phyloP scores from a whole-genome alignment of 2,888 invertebrate genomes.

The Thyatira batis region DNA sequence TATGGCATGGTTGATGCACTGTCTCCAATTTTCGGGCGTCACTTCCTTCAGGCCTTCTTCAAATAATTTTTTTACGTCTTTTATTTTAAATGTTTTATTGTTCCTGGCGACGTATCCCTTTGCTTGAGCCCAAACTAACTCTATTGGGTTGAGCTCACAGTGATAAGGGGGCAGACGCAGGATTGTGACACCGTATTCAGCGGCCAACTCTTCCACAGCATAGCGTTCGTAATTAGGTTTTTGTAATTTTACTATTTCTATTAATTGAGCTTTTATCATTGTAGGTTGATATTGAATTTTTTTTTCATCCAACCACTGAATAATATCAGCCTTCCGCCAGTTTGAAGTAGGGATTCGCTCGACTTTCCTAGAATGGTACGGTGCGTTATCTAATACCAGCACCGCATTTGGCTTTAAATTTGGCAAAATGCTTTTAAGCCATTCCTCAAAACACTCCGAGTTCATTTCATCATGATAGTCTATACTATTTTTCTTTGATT shows the following conservation, averaged over 20 bases:
- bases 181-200: slow-evolving; percentile 13
- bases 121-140: slow-evolving; percentile 10
- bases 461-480: slow-evolving; percentile 31
- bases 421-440: slow-evolving; percentile 20
- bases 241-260: slow-evolving; percentile 5
- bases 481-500: slow-evolving; percentile 22
- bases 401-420: slow-evolving; percentile 21
- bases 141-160: slow-evolving; percentile 13
- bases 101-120: too few species aligned
- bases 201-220: slow-evolving; percentile 17
- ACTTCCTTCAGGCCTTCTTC: slow-evolving; percentile 12
- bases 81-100: too few species aligned
- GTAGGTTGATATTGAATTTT: too few species aligned
- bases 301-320: slow-evolving; percentile 12
- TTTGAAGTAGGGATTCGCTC: background rate
- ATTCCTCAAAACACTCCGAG: slow-evolving; percentile 22
- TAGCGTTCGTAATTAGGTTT: too few species aligned
- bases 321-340: background rate
- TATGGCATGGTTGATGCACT: slow-evolving; percentile 10
- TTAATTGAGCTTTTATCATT: slow-evolving; percentile 6
- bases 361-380: slow-evolving; percentile 13
- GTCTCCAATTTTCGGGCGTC: slow-evolving; percentile 10
- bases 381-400: slow-evolving; percentile 21
- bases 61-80: slow-evolving; percentile 11
- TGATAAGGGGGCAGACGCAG: too few species aligned